Base-by-base conservation (phyloP, 2,113 vertebrate genomes). In the Balaeniceps rex region DNA sequence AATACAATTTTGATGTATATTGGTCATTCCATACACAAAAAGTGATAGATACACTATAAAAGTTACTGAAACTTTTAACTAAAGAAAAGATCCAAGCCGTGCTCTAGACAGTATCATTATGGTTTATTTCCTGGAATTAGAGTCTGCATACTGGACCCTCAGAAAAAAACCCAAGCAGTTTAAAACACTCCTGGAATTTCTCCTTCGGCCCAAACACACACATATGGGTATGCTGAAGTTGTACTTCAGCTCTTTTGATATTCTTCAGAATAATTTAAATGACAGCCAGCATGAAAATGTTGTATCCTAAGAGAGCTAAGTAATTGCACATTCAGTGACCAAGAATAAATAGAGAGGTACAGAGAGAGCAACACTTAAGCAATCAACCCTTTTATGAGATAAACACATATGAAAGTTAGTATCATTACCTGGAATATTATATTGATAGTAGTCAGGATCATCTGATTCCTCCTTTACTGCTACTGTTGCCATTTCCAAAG, bases 381-480 rank as follows among this genome's bases (percentile, higher is more conserved):
- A n/a, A 63, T 6, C 49, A 46, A 68, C 10, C 9, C 29, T 61
- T 58, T 51, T 5, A 19, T 36, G 42, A 82, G 42, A 83, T 47
- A 81, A 80, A 54, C 64, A 77, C 16, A 28, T 34, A 44, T 5
- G 23, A 82, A 95, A 64, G 52, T 40, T 14, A 40, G 4, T 40
- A 65, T n/a, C 7, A 8, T 94, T 98, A 99, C 98, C 98, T 98
- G 97, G 96, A 86, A 97, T 71, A 82, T 92, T 97, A 63, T 98
- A 98, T 1, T 98, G 97, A 91, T 98, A 98, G 71, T 98, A 98
- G 61, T 97, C 98, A 29, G 97, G 96, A 61, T 98, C 98, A 80
- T 98, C 98, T 2, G 68, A 88, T 92, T 99, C 98, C 77, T 98
- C 97, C 76, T 98, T 99, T 54, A 98, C 78, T 26, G 96, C 84